phyloP scores from a whole-genome alignment of 2,888 invertebrate species.

The Apodemia hepburni region DNA sequence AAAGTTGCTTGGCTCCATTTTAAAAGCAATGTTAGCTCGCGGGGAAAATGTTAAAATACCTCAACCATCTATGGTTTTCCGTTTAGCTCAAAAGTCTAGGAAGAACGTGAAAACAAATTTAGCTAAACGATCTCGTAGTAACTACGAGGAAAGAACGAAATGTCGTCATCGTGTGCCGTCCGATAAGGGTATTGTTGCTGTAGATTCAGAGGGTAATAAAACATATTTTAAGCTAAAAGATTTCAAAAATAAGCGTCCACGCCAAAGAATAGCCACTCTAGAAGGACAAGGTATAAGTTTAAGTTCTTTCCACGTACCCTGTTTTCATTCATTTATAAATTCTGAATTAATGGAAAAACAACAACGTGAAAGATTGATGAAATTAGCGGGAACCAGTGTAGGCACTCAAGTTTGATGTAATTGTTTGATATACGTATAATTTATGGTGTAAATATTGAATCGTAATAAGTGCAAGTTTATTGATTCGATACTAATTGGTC shows the following conservation, averaged over 20 bases:
- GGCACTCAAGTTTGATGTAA: constrained; percentile 27
- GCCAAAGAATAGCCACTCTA: constrained; percentile 45
- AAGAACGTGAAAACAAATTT: constrained; percentile 21
- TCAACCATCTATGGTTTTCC: constrained; percentile 42
- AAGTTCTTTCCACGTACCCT: constrained; percentile 65
- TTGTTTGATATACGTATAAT: constrained; percentile 39
- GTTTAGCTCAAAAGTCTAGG: constrained; percentile 30
- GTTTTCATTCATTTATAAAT: constrained; percentile 61
- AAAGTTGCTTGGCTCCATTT: constrained; percentile 46
- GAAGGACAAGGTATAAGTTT: constrained; percentile 54
- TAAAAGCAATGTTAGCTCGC: constrained; percentile 48
- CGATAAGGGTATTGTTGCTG: constrained; percentile 54
- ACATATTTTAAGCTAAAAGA: constrained; percentile 52
- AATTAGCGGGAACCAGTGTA: constrained; percentile 28
- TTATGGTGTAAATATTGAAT: constrained; percentile 42
- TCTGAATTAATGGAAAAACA: constrained; percentile 51
- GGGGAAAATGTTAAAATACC: constrained; percentile 56
- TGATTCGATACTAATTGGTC: constrained; percentile 42
- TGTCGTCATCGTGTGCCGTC: constrained; percentile 57
- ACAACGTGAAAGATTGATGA: constrained; percentile 39
- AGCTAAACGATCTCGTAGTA: constrained; percentile 19
- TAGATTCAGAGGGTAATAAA: constrained; percentile 52
- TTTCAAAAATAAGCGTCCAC: constrained; percentile 45
- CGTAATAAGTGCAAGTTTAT: constrained; percentile 29
- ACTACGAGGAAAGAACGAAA: constrained; percentile 36